phyloP scores from a whole-genome alignment of 2,888 invertebrate species.

The Fabriciana adippe region DNA sequence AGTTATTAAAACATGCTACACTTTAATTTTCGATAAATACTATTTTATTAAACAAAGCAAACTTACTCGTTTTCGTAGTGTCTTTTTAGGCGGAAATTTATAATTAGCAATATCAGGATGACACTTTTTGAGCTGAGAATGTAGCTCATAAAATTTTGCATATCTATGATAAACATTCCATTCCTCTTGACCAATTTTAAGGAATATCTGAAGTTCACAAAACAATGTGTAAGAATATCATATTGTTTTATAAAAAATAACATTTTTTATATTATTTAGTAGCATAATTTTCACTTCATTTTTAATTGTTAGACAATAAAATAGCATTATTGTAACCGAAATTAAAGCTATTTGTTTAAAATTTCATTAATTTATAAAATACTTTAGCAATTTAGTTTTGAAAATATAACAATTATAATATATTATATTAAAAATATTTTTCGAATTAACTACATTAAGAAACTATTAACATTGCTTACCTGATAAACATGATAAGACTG shows the following conservation, averaged over 20 bases:
- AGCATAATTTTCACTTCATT: no score
- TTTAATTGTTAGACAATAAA: no score
- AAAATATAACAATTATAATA: no score
- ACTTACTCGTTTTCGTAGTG: conserved; percentile 93
- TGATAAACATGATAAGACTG: conserved; percentile 95
- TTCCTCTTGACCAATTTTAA: conserved; percentile 92
- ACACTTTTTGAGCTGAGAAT: conserved; percentile 91
- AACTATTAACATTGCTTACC: conserved; percentile 65
- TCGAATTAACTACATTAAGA: neutral
- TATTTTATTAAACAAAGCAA: no score
- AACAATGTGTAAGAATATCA: neutral
- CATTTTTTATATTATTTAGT: no score
- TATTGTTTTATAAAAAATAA: neutral
- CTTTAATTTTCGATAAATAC: no score
- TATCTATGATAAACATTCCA: conserved; percentile 98
- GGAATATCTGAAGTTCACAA: conserved; percentile 83
- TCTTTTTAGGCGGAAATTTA: conserved; percentile 97
- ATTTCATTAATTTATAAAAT: no score
- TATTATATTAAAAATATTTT: neutral
- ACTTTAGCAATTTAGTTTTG: no score
- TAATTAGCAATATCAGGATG: conserved; percentile 90
- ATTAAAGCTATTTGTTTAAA: no score
- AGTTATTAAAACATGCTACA: neutral
- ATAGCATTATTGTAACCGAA: no score
- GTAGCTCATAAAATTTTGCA: conserved; percentile 94